phyloP scores from a whole-genome alignment of 1,140 invertebrate species.

The Drosophila orosa region DNA sequence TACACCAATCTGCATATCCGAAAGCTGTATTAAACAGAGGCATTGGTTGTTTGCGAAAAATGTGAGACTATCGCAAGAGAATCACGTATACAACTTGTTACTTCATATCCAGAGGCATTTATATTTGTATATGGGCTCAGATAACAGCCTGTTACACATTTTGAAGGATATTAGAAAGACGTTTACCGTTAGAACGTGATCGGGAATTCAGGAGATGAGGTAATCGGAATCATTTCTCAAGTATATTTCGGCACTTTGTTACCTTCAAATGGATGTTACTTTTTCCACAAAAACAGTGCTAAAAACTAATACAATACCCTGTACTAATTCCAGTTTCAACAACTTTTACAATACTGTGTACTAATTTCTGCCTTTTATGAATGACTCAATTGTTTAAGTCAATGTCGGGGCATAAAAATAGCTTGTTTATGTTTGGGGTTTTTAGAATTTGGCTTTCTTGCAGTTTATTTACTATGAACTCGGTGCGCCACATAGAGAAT shows the following conservation, averaged over 20 bases:
- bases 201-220: neutral
- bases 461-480: slow-evolving; percentile 14
- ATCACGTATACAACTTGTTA: slow-evolving; percentile 38
- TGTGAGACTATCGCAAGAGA: neutral
- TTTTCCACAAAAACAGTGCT: neutral
- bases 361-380: slow-evolving; percentile 15
- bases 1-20: neutral
- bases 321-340: slow-evolving; percentile 10
- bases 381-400: slow-evolving; percentile 45
- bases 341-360: slow-evolving; percentile 9
- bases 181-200: neutral
- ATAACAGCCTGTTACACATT: neutral
- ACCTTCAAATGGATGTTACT: neutral
- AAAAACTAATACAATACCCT: slow-evolving; percentile 11
- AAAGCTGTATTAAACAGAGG: slow-evolving; percentile 15
- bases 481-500: neutral
- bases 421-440: neutral
- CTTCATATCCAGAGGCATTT: slow-evolving; percentile 12
- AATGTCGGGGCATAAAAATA: slow-evolving; percentile 19
- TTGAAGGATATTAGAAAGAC: too few relatives aligned
- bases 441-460: neutral
- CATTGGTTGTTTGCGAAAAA: neutral
- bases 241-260: neutral
- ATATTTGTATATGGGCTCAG: slow-evolving; percentile 7
- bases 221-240: neutral